A percentile compares a stretch with the other conserved stretches of the same genome.
Evolutionary conservation across 2,888 invertebrate genomes (phyloP).

Genomic region (Pinctada fucata): DNA sequence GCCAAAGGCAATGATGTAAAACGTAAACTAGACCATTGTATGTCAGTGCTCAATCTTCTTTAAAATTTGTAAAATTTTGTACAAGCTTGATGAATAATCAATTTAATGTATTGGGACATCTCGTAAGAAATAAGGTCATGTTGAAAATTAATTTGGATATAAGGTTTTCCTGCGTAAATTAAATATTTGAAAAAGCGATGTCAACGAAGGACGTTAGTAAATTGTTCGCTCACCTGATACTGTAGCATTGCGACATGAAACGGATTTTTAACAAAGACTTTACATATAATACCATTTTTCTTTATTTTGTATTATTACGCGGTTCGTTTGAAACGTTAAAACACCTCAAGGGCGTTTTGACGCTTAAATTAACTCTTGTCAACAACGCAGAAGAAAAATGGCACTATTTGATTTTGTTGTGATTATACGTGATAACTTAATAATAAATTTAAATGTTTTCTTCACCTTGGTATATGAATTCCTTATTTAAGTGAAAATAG

Average conservation of each 20-base stretch:
- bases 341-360: background rate
- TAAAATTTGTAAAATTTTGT: too few species aligned
- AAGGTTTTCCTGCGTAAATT: too few species aligned
- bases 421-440: slow-evolving; percentile 16
- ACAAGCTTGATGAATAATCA: too few species aligned
- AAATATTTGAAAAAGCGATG: too few species aligned
- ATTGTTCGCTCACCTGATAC: background rate
- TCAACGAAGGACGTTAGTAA: background rate
- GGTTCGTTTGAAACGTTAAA: background rate
- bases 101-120: too few species aligned
- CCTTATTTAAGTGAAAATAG: slow-evolving; percentile 28
- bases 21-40: too few species aligned
- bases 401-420: slow-evolving; percentile 7
- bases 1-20: too few species aligned
- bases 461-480: slow-evolving; percentile 24
- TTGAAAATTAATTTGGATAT: too few species aligned
- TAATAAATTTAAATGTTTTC: slow-evolving; percentile 27
- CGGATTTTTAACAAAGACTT: background rate
- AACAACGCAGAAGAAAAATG: background rate
- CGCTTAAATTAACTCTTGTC: background rate
- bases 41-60: too few species aligned
- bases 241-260: background rate
- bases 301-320: background rate
- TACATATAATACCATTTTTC: background rate
- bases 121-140: too few species aligned